phyloP scores from a whole-genome alignment of 1,140 invertebrate species.

The Trichomalopsis sarcophagae region DNA sequence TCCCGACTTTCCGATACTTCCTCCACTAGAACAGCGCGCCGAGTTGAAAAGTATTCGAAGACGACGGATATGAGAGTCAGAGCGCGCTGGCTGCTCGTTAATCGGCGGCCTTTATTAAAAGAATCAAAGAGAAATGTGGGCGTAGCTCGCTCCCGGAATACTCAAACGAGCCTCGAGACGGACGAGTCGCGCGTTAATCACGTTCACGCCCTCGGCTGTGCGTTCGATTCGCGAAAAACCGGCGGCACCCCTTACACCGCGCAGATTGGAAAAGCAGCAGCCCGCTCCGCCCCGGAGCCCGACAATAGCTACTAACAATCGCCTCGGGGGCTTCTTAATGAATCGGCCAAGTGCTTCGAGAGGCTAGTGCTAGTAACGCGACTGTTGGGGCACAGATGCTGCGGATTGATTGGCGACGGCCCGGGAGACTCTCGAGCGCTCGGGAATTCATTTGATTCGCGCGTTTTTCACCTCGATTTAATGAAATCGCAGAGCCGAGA shows the following conservation, averaged over 20 bases:
- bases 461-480: conserved; percentile 50
- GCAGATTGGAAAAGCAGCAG: conserved; percentile 44
- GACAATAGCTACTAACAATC: conserved; percentile 43
- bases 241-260: not conserved
- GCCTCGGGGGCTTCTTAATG: conserved; percentile 51
- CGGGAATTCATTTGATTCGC: conserved; percentile 48
- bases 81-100: conserved; percentile 50
- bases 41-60: conserved; percentile 23
- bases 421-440: not conserved
- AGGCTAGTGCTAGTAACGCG: not conserved
- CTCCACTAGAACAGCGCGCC: not conserved
- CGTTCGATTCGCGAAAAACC: conserved; percentile 21
- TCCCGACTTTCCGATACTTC: not conserved
- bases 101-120: conserved; percentile 63
- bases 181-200: conserved; percentile 59
- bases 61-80: not conserved
- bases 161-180: conserved; percentile 55
- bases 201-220: conserved; percentile 59
- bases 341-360: conserved; percentile 40
- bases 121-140: conserved; percentile 62
- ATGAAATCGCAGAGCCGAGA: conserved; percentile 15
- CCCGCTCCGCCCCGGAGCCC: conserved; percentile 11
- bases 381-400: conserved; percentile 40
- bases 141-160: conserved; percentile 55
- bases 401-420: conserved; percentile 47